Conservation (phyloP, 2,888 invertebrate species). For the Lasioglossum pauxillum region DNA sequence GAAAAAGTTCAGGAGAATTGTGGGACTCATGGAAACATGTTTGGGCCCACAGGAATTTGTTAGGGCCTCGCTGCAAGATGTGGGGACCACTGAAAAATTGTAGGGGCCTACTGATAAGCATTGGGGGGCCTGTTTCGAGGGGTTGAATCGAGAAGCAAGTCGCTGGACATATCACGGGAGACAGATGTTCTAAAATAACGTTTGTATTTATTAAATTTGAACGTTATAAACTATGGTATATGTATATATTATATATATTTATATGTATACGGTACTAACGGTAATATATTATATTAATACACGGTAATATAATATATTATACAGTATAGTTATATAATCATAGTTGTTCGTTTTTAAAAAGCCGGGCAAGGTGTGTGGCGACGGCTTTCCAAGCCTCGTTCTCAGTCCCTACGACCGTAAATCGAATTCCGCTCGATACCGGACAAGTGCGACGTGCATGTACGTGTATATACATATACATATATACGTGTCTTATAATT, state of each 20-base stretch:
- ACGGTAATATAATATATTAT: slow-evolving; percentile 50
- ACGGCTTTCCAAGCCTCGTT: slow-evolving; percentile 1
- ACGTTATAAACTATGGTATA: slow-evolving; percentile 52
- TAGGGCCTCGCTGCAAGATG: not conserved
- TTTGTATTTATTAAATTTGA: slow-evolving; percentile 54
- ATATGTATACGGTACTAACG: slow-evolving; percentile 26
- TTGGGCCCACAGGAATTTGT: not conserved
- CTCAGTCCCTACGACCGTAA: slow-evolving; percentile 18
- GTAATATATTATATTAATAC: slow-evolving; percentile 48
- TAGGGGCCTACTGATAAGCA: not conserved
- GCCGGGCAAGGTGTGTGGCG: slow-evolving; percentile 30
- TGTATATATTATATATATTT: slow-evolving; percentile 33
- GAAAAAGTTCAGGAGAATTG: not conserved
- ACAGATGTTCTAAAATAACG: slow-evolving; percentile 52
- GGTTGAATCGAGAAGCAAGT: not conserved
- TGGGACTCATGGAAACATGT: not conserved
- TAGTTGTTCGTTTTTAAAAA: slow-evolving; percentile 27
- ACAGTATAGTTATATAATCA: slow-evolving; percentile 21
- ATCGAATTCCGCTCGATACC: slow-evolving; percentile 43
- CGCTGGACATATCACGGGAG: slow-evolving; percentile 30
- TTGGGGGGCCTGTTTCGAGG: not conserved
- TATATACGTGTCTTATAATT: not conserved
- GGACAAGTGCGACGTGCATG: slow-evolving; percentile 6
- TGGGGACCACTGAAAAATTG: not conserved
- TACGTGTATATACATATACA: slow-evolving; percentile 3